Evolutionary conservation across 2,797 vertebrate species (phyloP), one percentile per base, ranked within the genome.

Genomic region (Tarsius wallacei): DNA sequence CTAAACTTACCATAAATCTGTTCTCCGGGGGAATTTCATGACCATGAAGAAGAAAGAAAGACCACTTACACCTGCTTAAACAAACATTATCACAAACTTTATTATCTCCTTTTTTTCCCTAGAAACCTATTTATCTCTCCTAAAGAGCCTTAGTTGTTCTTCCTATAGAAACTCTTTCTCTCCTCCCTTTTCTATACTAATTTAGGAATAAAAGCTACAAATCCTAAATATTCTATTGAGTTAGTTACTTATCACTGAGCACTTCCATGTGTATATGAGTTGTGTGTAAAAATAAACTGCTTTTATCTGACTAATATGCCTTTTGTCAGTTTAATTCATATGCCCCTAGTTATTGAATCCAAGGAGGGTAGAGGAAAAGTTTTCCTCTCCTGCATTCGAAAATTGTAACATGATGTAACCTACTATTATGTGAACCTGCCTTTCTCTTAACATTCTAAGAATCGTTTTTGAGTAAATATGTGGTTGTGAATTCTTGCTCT

Each of bases 41-140:
- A 11, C 31, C 57, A 87, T 10, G 28, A 85, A 71, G 51, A 51
- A 74, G 71, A 91, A 51, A 82, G 51, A 89, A 90, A 83, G 42
- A 61, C 81, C 53, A 91, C 57, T 91, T 76, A 57, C 36, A 93
- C 61, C 51, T 84, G 57, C 80, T 91, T 94, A 84, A 93, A 61
- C 61, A 74, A 68, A 91, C 17, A 57, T 80, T 64, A 55, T 78
- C 76, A 78, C 63, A 80, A 73, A 86, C 53, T 31, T 83, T 78
- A 2, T 88, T 49, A 16, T 86, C 17, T 81, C 19, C 11, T 7
- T 77, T 94, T 78, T 77, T 53, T 57, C 53, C 55, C 77, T 93
- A 82, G 53, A 82, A 87, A 63, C 59, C 55, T 33, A 49, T 55
- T 93, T 77, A 55, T 84, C 36, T 94, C 90, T 76, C 42, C 51